These are phyloP conservation scores for Laterallus jamaicensis DNA, from an alignment of 2,113 vertebrate genomes.

Conservation along the genomic window DNA sequence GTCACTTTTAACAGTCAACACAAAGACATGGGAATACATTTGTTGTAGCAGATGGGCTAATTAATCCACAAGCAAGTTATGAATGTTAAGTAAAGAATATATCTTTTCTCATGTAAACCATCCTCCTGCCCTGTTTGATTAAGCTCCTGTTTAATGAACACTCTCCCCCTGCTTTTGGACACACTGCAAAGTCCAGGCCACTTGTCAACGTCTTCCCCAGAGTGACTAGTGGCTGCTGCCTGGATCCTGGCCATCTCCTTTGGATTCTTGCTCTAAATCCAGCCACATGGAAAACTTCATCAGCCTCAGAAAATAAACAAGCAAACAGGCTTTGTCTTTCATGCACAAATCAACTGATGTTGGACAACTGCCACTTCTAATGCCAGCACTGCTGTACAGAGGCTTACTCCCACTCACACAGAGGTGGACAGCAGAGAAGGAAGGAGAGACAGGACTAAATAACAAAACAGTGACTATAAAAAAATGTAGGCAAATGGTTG, in stretches of 20 bases:
- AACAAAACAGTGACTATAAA: background rate
- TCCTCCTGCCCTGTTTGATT: constrained; percentile 62
- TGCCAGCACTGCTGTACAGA: background rate
- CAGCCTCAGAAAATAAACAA: constrained; percentile 57
- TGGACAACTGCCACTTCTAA: constrained; percentile 6
- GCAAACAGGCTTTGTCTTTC: constrained; percentile 15
- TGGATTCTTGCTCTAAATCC: constrained; percentile 46
- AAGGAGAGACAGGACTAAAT: background rate
- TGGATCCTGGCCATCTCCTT: constrained; percentile 22
- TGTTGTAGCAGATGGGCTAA: constrained; percentile 86
- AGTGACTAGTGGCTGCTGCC: constrained; percentile 6
- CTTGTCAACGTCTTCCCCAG: constrained; percentile 53
- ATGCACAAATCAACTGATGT: background rate
- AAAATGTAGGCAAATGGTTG: background rate
- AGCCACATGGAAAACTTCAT: constrained; percentile 43
- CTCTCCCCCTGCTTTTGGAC: constrained; percentile 13
- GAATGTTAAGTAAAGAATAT: constrained; percentile 82
- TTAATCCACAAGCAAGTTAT: constrained; percentile 83
- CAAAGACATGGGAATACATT: constrained; percentile 69
- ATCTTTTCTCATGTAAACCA: constrained; percentile 71
- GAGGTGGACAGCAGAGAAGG: background rate
- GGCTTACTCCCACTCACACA: background rate
- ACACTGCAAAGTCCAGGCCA: constrained; percentile 47
- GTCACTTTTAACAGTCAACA: constrained; percentile 66
- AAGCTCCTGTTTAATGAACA: constrained; percentile 65